phyloP scores from a whole-genome alignment of 2,113 vertebrate species.

The Xyrauchen texanus region DNA sequence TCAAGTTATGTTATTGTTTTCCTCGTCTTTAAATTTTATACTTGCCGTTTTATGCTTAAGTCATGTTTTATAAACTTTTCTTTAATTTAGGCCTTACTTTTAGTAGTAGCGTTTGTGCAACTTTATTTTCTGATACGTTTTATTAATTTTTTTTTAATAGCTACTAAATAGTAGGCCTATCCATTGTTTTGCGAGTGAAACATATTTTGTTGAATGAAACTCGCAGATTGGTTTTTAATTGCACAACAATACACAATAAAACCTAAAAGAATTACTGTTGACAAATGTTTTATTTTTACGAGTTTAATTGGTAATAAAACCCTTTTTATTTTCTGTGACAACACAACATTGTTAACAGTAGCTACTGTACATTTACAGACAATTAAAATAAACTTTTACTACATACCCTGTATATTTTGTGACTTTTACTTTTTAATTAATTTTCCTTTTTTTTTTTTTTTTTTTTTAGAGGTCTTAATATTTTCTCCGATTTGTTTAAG shows the following conservation, averaged over 20 bases:
- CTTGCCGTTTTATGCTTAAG: not conserved
- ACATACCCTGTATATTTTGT: not conserved
- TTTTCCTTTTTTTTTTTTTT: not conserved
- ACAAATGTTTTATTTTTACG: not conserved
- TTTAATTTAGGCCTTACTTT: not conserved
- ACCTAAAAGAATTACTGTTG: not conserved
- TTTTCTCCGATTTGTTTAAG: no score
- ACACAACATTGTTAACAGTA: no score
- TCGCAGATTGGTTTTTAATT: not conserved
- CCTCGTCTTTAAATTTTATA: not conserved
- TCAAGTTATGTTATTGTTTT: not conserved
- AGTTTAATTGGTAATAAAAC: not conserved
- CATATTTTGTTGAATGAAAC: not conserved
- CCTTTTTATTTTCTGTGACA: not conserved
- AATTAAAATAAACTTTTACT: not conserved
- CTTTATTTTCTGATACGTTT: not conserved
- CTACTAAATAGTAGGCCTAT: not conserved
- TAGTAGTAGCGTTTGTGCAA: no score
- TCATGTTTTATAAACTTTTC: slow-evolving; percentile 2
- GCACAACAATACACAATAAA: not conserved
- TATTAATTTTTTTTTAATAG: not conserved
- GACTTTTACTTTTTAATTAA: not conserved
- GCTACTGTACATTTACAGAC: not conserved
- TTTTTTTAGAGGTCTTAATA: no score
- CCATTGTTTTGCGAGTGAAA: not conserved